Evolutionary conservation across 2,888 invertebrate genomes (phyloP).

Genomic region (Drosophila aldrichi): DNA sequence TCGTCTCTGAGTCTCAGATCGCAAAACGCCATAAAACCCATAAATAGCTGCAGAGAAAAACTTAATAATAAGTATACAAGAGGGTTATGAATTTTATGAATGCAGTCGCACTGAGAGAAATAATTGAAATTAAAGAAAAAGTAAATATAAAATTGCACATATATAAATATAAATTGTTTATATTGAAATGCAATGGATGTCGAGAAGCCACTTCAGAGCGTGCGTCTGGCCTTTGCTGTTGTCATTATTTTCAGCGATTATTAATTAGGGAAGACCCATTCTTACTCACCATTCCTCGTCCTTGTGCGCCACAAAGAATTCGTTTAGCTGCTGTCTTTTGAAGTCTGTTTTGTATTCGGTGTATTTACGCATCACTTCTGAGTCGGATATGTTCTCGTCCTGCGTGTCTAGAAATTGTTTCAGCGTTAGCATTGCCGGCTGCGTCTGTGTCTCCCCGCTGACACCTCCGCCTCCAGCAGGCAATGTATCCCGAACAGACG

Average conservation of each 20-base stretch:
- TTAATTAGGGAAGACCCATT: not conserved
- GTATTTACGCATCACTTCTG: constrained; percentile 98
- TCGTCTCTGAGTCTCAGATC: constrained; percentile 52
- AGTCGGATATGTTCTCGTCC: constrained; percentile 98
- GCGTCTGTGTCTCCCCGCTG: constrained; percentile 87
- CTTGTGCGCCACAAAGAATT: constrained; percentile 99
- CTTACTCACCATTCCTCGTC: constrained; percentile 98
- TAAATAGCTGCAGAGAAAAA: constrained; percentile 84
- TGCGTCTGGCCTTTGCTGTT: not conserved
- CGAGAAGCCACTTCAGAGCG: not conserved
- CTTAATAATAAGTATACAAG: constrained; percentile 79
- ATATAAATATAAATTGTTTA: constrained; percentile 18
- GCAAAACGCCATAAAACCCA: constrained; percentile 77
- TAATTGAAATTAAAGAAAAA: constrained; percentile 27
- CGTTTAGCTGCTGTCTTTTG: constrained; percentile 97
- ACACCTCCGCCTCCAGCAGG: constrained; percentile 28
- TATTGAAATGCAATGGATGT: constrained; percentile 1
- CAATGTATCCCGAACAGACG: constrained; percentile 66
- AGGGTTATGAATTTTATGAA: constrained; percentile 59
- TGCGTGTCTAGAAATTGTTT: constrained; percentile 98
- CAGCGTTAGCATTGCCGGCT: constrained; percentile 98
- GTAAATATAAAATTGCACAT: constrained; percentile 14
- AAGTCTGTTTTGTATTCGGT: constrained; percentile 99
- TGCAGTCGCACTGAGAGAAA: constrained; percentile 34
- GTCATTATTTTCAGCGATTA: not conserved